phyloP scores from a whole-genome alignment of 2,113 vertebrate species.

The Phalacrocorax brasilianus region DNA sequence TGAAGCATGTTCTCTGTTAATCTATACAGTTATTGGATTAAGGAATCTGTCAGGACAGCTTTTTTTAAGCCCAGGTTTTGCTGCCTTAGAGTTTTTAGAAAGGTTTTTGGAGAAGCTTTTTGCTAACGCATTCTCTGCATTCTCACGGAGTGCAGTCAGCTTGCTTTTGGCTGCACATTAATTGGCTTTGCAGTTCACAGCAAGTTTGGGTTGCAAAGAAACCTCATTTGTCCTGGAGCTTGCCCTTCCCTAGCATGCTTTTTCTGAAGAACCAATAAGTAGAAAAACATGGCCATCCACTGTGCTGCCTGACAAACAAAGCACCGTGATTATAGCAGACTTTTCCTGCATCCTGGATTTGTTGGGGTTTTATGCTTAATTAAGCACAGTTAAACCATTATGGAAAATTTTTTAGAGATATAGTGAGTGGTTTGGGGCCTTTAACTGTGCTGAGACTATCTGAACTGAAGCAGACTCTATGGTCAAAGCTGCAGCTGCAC shows the following conservation, averaged over 20 bases:
- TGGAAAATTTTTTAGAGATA: background rate
- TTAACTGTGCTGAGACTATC: background rate
- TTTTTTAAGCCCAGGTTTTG: background rate
- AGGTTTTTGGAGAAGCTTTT: background rate
- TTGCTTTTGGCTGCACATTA: background rate
- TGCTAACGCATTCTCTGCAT: background rate
- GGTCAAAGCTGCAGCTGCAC: background rate
- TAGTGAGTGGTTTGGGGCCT: background rate
- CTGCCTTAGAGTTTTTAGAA: background rate
- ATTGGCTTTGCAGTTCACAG: slow-evolving; percentile 2
- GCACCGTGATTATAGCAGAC: background rate
- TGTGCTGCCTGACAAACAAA: background rate
- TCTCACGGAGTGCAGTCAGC: background rate
- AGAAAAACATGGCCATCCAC: background rate
- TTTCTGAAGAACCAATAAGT: background rate
- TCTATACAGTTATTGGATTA: slow-evolving; percentile 26
- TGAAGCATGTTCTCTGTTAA: slow-evolving; percentile 24
- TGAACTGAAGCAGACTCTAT: background rate
- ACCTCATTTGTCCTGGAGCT: background rate
- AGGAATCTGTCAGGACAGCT: background rate
- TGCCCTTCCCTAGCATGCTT: background rate
- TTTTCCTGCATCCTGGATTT: background rate
- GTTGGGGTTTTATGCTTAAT: background rate
- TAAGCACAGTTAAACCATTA: background rate
- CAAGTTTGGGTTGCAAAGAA: background rate